Conservation (phyloP, 2,113 vertebrate genomes). For the Salvator merianae region DNA sequence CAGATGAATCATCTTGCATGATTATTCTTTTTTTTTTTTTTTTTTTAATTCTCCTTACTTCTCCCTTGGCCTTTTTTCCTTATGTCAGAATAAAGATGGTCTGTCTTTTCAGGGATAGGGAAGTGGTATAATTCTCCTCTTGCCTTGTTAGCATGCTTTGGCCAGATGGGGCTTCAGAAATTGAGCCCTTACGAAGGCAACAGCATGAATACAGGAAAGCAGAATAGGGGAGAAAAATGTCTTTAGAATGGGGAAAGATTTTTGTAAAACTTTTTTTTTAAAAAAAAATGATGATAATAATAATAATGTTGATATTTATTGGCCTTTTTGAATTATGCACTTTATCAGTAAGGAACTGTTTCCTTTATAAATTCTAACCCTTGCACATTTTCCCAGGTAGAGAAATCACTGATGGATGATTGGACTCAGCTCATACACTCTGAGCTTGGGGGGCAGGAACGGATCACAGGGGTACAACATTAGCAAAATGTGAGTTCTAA, state of each 20-base stretch:
- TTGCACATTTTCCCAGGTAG: neutral
- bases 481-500: neutral
- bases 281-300: neutral
- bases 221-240: neutral
- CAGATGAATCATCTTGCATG: too few relatives aligned
- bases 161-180: neutral
- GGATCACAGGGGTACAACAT: neutral
- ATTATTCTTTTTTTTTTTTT: too few relatives aligned
- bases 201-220: neutral
- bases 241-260: neutral
- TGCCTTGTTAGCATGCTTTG: too few relatives aligned
- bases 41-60: too few relatives aligned
- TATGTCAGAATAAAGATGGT: neutral
- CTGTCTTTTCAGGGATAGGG: neutral
- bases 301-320: neutral
- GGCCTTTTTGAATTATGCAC: slow-evolving; percentile 60
- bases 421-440: neutral
- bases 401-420: too few relatives aligned
- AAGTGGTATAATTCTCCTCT: too few relatives aligned
- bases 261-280: neutral
- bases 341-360: slow-evolving; percentile 32
- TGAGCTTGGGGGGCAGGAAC: neutral
- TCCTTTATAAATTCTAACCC: neutral
- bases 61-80: too few relatives aligned
- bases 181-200: slow-evolving; percentile 26